A percentile compares a stretch with the other conserved stretches of the same genome.
phyloP scores from a whole-genome alignment of 53 echinoderm and acorn worm genomes.

The Paracentrotus lividus region DNA sequence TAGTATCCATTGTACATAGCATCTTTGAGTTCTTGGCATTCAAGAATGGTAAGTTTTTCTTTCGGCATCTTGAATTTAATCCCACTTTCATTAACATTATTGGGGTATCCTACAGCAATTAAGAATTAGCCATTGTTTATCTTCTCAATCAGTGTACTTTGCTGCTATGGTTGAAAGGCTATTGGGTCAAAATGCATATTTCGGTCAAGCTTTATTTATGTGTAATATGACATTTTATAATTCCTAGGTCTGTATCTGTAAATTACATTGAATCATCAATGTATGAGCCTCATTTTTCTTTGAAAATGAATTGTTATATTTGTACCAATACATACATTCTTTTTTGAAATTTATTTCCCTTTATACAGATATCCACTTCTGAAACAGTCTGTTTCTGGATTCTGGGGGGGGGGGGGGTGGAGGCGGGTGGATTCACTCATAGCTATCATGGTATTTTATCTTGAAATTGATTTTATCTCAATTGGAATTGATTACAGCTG shows the following conservation, averaged over 20 bases:
- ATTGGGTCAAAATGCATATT: too few species aligned
- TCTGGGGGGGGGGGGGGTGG: too few species aligned
- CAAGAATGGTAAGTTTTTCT: conserved; percentile 95
- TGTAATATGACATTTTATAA: too few species aligned
- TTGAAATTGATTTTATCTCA: too few species aligned
- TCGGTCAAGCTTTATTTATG: too few species aligned
- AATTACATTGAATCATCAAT: background rate
- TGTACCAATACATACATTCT: too few species aligned
- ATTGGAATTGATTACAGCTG: too few species aligned
- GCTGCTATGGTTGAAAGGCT: too few species aligned
- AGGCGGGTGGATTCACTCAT: too few species aligned
- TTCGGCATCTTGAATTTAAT: background rate
- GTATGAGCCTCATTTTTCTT: background rate
- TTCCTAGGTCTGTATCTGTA: background rate
- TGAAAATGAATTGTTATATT: background rate
- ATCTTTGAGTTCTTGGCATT: conserved; percentile 99
- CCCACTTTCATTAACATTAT: background rate
- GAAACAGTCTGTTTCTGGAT: background rate
- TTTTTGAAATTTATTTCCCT: background rate
- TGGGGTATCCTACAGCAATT: background rate
- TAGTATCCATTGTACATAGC: conserved; percentile 97
- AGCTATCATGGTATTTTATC: too few species aligned
- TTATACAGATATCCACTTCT: background rate
- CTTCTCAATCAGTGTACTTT: too few species aligned
- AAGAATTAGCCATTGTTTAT: too few species aligned